Evolutionary conservation across 2,888 invertebrate genomes (phyloP).

Genomic region (Odontocerum albicorne): DNA sequence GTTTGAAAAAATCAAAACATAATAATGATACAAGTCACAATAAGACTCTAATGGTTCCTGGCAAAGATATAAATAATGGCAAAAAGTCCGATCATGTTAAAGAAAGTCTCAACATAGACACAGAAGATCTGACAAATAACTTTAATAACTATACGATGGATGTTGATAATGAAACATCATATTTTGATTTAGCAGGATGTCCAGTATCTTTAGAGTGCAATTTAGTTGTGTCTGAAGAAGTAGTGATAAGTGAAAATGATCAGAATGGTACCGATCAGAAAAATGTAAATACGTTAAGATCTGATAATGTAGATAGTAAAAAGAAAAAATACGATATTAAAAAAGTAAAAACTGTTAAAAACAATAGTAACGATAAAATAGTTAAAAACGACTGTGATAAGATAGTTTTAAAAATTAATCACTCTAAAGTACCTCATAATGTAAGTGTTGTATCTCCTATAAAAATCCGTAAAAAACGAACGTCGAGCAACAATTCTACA

Average conservation of each 20-base stretch:
- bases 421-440: slow-evolving; percentile 9
- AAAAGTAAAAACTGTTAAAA: slow-evolving; percentile 10
- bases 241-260: slow-evolving; percentile 18
- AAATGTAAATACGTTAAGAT: background rate
- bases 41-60: slow-evolving; percentile 8
- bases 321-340: slow-evolving; percentile 1
- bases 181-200: slow-evolving; percentile 16
- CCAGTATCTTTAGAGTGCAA: slow-evolving; percentile 18
- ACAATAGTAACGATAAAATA: slow-evolving; percentile 5
- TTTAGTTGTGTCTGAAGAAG: slow-evolving; percentile 20
- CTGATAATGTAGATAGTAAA: background rate
- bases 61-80: slow-evolving; percentile 17
- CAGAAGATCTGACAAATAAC: background rate
- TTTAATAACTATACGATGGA: slow-evolving; percentile 1
- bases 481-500: slow-evolving; percentile 2
- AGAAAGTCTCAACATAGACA: background rate
- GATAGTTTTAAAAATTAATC: slow-evolving; percentile 7
- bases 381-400: slow-evolving; percentile 22
- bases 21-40: background rate
- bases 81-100: slow-evolving; percentile 1
- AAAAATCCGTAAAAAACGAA: slow-evolving; percentile 13
- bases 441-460: slow-evolving; percentile 8
- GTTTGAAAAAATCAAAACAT: background rate
- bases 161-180: slow-evolving; percentile 8
- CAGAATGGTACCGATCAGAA: background rate